phyloP scores from a whole-genome alignment of 2,888 invertebrate genomes.

The Melinopterus prodromus region DNA sequence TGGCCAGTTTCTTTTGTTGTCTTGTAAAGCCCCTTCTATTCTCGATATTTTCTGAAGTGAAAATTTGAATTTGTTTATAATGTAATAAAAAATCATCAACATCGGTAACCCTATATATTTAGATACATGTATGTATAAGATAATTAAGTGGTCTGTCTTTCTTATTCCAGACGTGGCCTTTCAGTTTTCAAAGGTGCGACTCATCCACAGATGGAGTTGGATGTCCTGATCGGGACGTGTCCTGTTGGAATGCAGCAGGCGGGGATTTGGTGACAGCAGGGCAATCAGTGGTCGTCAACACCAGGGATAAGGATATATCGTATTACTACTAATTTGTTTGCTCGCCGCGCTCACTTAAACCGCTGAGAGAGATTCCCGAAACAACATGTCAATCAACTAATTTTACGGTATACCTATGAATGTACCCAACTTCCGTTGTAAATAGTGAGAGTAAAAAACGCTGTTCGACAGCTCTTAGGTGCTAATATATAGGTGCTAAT shows the following conservation, averaged over 20 bases:
- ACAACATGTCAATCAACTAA: slow-evolving; percentile 4
- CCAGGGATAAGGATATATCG: slow-evolving; percentile 57
- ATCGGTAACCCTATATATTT: background rate
- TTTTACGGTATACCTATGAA: background rate
- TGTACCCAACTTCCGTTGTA: background rate
- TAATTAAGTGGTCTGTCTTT: background rate
- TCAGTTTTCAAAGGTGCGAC: slow-evolving; percentile 72
- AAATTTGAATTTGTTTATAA: no score
- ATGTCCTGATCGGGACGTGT: slow-evolving; percentile 44
- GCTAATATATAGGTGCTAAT: background rate
- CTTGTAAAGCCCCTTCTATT: no score
- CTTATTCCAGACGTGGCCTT: slow-evolving; percentile 80
- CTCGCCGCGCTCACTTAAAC: background rate
- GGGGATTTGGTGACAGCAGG: slow-evolving; percentile 48
- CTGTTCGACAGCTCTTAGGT: background rate
- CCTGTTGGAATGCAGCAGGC: slow-evolving; percentile 50
- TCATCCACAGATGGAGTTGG: slow-evolving; percentile 61
- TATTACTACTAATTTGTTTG: slow-evolving; percentile 57
- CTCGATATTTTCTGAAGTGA: no score
- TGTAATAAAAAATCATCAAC: slow-evolving; percentile 11
- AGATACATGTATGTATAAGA: background rate
- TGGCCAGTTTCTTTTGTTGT: no score
- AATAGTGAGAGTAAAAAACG: background rate
- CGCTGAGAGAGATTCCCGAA: background rate
- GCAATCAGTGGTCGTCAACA: slow-evolving; percentile 35